Evolutionary conservation across 1,140 invertebrate genomes (phyloP), one percentile per base, ranked within the genome.

Genomic region (Euglossa dilemma): DNA sequence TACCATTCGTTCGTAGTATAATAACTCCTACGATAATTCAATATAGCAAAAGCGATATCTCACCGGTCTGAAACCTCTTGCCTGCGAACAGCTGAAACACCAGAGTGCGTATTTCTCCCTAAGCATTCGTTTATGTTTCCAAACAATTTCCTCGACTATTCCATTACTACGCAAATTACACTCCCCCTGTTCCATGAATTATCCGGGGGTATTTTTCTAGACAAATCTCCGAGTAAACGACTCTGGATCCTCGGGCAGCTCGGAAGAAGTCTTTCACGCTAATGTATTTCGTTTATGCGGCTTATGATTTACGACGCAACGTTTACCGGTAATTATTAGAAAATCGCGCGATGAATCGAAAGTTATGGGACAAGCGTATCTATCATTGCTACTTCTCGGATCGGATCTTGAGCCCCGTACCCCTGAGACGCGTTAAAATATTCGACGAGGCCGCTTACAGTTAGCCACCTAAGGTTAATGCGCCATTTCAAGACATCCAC

Each of bases 241-340:
- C 6, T n/a, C 2, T 20, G 20, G 14, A 54, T 54, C 36, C 36
- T 36, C 36, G 4, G 36, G 36, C 36, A 36, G 36, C 36, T 36
- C 36, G 36, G 36, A 36, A 36, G 36, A 36, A 36, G 36, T 36
- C 36, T 36, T 36, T 36, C 36, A 36, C 36, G 36, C 36, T 36
- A 36, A 6, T 16, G 18, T 56, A 56, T 56, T 56, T 25, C 14
- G 61, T 63, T 63, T 64, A 36, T 18, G 61, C 25, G 61, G 20
- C 9, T 8, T 18, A 8, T 64, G 61, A 64, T 64, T 64, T 36
- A 64, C 14, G 28, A 16, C 14, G 7, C 61, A 18, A 16, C 61
- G 61, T 64, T 64, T 64, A 64, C 0, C 28, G 61, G 36, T 64
- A 64, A 64, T 64, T 64, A 64, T 64, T 64, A 64, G 61, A 64